Evolutionary conservation across 2,113 vertebrate genomes (phyloP).

Genomic region (Lontra canadensis): DNA sequence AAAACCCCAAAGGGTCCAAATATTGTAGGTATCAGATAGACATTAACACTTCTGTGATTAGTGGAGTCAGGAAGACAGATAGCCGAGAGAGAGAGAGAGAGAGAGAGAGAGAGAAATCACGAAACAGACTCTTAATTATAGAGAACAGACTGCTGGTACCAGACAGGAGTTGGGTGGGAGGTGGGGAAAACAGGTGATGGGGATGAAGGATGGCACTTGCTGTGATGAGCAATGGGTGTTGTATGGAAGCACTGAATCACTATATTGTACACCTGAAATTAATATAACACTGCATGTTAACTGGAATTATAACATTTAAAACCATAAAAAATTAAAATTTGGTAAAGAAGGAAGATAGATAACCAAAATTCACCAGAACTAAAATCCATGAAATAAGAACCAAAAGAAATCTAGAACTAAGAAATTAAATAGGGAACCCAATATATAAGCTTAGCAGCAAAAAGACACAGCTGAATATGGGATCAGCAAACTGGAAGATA

Average conservation of each 20-base stretch:
- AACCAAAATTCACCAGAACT: slow-evolving; percentile 7
- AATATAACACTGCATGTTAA: neutral
- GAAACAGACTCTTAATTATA: neutral
- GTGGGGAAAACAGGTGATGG: neutral
- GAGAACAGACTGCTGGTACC: neutral
- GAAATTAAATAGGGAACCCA: slow-evolving; percentile 4
- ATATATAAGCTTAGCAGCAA: neutral
- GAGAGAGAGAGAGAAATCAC: neutral
- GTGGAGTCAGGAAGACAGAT: neutral
- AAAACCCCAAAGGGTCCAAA: neutral
- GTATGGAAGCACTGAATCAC: neutral
- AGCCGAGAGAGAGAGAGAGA: neutral
- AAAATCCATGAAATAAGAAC: slow-evolving; percentile 32
- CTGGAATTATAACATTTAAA: neutral
- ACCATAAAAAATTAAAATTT: neutral
- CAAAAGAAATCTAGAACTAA: slow-evolving; percentile 28
- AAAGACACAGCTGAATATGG: neutral
- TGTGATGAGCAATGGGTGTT: neutral
- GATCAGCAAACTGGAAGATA: neutral
- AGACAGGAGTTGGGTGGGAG: neutral
- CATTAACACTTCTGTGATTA: neutral
- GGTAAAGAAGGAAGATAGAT: neutral
- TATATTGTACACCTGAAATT: neutral
- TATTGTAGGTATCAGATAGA: neutral
- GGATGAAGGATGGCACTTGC: neutral